Base-by-base conservation (phyloP, 2,888 invertebrate genomes). In the Labia minor region DNA sequence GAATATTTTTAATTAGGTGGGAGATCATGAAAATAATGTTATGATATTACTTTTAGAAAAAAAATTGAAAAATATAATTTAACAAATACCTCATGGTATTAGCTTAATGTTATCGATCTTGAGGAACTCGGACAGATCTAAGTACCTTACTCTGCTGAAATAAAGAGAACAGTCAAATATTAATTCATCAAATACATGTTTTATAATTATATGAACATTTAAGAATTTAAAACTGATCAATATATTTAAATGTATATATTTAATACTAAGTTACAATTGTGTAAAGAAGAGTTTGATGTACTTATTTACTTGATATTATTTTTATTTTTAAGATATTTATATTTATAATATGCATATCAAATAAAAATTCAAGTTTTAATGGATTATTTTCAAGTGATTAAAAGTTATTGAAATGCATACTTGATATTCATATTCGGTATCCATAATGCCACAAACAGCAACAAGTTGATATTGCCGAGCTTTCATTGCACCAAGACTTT, bases 391-490 rank as follows among this genome's bases (percentile, higher is more conserved):
- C n/a, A n/a, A n/a, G n/a, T n/a, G n/a, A n/a, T n/a, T n/a, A n/a
- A n/a, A n/a, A n/a, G n/a, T n/a, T n/a, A n/a, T n/a, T n/a, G n/a
- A n/a, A n/a, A n/a, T 33, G 68, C 72, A 73, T 76, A 88, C 89
- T 83, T 90, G 86, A 75, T 88, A 89, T 75, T 92, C 90, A 49
- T 81, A 79, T 70, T 91, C 90, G 8, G 81, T 81, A 70, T 86
- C 83, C 75, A 91, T 83, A 67, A 85, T 83, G 1, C 92, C 92
- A 69, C 82, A 81, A 69, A 92, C 87, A 62, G 87, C 87, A 19
- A 92, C 89, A 73, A 93, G 85, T 79, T 94, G 93, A 80, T 93
- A 94, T 79, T 93, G 92, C 49, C 85, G 81, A 64, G 92, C 90
- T 71, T 90, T 87, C 82, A 93, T 86, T 0, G 90, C 88, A 6